Base-by-base conservation (phyloP, 2,888 invertebrate species). In the Cryptus armator region DNA sequence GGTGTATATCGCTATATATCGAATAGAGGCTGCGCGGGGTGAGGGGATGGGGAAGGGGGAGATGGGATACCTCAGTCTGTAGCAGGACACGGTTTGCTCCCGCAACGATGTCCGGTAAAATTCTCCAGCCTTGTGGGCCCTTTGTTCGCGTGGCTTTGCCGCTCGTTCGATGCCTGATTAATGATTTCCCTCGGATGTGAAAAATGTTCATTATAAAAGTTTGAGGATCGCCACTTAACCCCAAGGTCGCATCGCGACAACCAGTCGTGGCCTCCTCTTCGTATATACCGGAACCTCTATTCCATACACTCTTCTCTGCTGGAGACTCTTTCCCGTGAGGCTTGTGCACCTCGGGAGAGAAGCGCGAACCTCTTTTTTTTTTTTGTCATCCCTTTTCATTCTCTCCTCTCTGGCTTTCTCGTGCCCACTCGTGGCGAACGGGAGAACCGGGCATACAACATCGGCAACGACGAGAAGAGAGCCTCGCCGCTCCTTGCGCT, bases 181-280 rank as follows among this genome's bases (percentile, higher is more conserved):
- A 89, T 88, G 88, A 90, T 90, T 90, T 91, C 87, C 87, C 89
- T 86, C 85, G 83, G 87, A 59, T 59, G 32, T 37, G 46, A n/a
- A 62, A 29, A 62, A 62, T 29, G 12, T 29, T 89, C 88, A 89
- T 90, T 89, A 89, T 89, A 91, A 91, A 91, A 91, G 89, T 92
- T 91, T 88, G 87, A 88, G 89, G 91, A 92, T 91, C 90, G 90
- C 91, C 92, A 92, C 91, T 92, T 92, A 92, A 92, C 92, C 92
- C 89, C 90, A 88, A 89, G 92, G 91, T 91, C 91, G 91, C 87
- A 89, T 87, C 88, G 91, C 90, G 91, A 90, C 91, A 90, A 89
- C 86, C 82, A 83, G 85, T 87, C 87, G 76, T 82, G 83, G 74
- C 56, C 72, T 64, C 78, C 67, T 68, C 56, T 44, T 16, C 82